These are phyloP conservation scores for Cryptoprocta ferox DNA, from an alignment of 2,797 vertebrate genomes.

Conservation along the genomic window DNA sequence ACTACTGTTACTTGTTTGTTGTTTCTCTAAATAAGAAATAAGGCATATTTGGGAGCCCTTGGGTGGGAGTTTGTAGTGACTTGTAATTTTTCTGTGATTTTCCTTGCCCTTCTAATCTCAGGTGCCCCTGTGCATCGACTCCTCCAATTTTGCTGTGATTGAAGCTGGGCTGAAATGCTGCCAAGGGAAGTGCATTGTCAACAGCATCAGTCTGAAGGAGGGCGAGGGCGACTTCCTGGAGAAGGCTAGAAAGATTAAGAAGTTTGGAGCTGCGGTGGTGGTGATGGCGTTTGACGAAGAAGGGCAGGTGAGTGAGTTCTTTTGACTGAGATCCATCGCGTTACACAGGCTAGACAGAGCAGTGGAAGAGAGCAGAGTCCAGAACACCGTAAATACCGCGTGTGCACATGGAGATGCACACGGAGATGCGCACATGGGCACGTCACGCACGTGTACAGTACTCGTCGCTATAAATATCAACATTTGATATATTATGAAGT, in stretches of 20 bases:
- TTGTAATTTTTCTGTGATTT: background rate
- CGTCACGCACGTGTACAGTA: background rate
- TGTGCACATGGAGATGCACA: too few relatives aligned
- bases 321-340: background rate
- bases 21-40: background rate
- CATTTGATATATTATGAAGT: background rate
- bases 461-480: background rate
- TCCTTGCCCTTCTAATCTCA: constrained; percentile 74
- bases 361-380: background rate
- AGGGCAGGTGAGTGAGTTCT: constrained; percentile 91
- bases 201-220: constrained; percentile 98
- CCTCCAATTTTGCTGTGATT: constrained; percentile 96
- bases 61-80: background rate
- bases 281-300: constrained; percentile 98
- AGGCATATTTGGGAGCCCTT: background rate
- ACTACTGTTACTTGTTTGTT: background rate
- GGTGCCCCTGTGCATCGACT: constrained; percentile 98
- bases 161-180: constrained; percentile 97
- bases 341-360: background rate
- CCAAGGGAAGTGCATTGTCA: constrained; percentile 98
- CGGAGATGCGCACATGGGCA: background rate
- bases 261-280: constrained; percentile 95
- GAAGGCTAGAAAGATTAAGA: constrained; percentile 91
- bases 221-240: constrained; percentile 94
- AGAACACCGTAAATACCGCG: background rate